A percentile compares a stretch with the other conserved stretches of the same genome.
Evolutionary conservation across 2,797 vertebrate genomes (phyloP).

Genomic region (Ispidina picta): DNA sequence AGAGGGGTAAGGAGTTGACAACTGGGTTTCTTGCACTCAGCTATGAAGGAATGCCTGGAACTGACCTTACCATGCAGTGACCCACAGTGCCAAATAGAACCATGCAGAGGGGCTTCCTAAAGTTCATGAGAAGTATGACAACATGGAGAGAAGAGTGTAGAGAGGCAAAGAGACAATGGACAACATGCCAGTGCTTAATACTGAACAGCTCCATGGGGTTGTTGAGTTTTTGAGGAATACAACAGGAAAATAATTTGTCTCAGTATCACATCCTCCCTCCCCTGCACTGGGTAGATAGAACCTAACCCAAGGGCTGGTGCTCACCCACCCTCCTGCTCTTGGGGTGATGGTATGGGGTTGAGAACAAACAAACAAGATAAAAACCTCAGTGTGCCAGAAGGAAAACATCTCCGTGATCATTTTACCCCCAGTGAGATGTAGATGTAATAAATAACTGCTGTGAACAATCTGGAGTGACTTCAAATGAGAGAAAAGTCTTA

Average conservation of each 20-base stretch:
- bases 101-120: neutral
- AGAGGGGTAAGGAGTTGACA: neutral
- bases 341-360: neutral
- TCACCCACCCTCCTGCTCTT: neutral
- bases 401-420: neutral
- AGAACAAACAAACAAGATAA: neutral
- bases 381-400: neutral
- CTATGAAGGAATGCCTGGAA: neutral
- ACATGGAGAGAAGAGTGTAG: neutral
- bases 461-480: neutral
- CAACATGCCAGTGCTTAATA: neutral
- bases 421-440: rapidly evolving
- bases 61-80: neutral
- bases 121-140: neutral
- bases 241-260: neutral
- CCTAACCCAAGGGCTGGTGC: neutral
- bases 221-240: neutral
- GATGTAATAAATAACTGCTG: neutral
- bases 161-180: neutral
- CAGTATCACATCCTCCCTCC: neutral
- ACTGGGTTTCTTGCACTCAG: neutral
- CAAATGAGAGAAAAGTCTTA: neutral
- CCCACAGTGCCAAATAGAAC: neutral
- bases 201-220: neutral
- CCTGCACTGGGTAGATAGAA: neutral